Evolutionary conservation across 2,113 vertebrate genomes (phyloP).

Genomic region (Heterotilapia buettikoferi): DNA sequence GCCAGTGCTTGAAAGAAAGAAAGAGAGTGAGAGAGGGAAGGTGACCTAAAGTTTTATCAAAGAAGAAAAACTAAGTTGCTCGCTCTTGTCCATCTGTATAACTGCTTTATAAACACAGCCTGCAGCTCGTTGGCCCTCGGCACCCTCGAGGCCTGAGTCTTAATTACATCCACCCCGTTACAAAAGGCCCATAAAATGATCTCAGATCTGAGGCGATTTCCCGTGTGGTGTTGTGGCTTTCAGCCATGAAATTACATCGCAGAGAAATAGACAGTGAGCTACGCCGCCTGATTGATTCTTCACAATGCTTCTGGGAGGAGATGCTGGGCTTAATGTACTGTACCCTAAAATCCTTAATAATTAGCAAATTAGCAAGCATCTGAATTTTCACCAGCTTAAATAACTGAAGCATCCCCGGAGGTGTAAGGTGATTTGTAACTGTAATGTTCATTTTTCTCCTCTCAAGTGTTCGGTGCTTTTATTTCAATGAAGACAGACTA

Average conservation of each 20-base stretch:
- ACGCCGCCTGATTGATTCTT: background rate
- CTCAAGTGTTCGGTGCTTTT: background rate
- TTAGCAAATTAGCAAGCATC: conserved; percentile 28
- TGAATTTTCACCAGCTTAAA: background rate
- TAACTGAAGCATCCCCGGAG: background rate
- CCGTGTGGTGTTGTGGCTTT: conserved; percentile 15
- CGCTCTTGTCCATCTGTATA: background rate
- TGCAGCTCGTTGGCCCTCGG: background rate
- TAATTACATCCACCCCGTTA: conserved; percentile 25
- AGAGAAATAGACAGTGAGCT: conserved; percentile 16
- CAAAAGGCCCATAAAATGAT: conserved; percentile 31
- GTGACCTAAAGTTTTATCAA: conserved; percentile 3
- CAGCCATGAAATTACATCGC: conserved; percentile 66
- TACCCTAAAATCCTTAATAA: conserved; percentile 11
- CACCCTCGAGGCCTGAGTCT: background rate
- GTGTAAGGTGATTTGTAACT: background rate
- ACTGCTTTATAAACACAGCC: background rate
- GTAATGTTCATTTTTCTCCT: background rate
- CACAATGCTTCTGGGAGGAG: background rate
- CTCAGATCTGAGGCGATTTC: conserved; percentile 13
- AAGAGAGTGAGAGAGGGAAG: background rate
- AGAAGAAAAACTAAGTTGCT: background rate
- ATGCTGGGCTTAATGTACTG: background rate
- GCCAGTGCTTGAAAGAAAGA: background rate
- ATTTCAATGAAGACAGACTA: background rate